Percentiles rank a stretch among this genome's conserved stretches.
Evolutionary conservation across 2,888 invertebrate genomes (phyloP).

Genomic region (Tenthredo livida): DNA sequence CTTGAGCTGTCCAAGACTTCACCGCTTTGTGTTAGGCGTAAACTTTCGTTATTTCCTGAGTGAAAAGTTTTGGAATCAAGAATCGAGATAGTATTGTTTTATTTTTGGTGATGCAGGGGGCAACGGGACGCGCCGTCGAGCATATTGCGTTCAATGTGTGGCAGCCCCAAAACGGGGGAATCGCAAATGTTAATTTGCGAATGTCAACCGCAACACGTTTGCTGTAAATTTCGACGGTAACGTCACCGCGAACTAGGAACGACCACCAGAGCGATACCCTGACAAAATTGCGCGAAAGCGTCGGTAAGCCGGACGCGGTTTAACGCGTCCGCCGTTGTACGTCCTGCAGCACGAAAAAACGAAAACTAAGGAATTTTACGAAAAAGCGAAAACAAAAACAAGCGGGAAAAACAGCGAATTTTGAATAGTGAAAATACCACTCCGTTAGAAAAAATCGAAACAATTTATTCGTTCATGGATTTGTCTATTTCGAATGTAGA

Average conservation of each 20-base stretch:
- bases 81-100: background rate
- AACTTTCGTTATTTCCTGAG: background rate
- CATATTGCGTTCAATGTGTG: background rate
- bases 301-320: conserved; percentile 32
- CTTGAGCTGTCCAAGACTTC: background rate
- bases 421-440: background rate
- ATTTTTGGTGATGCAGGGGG: background rate
- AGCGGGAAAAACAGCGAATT: background rate
- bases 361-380: background rate
- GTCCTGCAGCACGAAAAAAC: background rate
- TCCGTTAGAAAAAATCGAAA: background rate
- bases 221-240: conserved; percentile 44
- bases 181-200: conserved; percentile 49
- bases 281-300: conserved; percentile 42
- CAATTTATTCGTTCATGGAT: background rate
- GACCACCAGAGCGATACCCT: background rate
- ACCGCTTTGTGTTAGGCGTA: background rate
- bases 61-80: conserved; percentile 25
- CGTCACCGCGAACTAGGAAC: conserved; percentile 42
- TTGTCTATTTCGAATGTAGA: background rate
- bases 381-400: background rate
- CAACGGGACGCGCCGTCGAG: background rate
- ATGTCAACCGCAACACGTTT: conserved; percentile 49
- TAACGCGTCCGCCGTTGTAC: conserved; percentile 28
- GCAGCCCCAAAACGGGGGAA: background rate